Evolutionary conservation across 2,888 invertebrate genomes (phyloP).

Genomic region (Aphodius sticticus): DNA sequence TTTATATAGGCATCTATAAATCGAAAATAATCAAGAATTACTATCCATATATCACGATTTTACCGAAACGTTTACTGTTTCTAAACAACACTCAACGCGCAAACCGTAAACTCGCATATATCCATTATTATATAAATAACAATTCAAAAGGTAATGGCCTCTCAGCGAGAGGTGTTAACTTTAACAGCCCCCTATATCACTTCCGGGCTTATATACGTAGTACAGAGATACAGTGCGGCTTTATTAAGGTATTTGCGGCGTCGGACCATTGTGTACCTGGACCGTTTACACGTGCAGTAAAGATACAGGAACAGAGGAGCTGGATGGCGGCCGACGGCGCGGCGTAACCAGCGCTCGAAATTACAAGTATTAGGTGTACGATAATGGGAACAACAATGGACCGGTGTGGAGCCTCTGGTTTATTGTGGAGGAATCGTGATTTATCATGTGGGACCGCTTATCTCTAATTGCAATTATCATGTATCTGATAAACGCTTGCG

Average conservation of each 20-base stretch:
- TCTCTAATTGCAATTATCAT: conserved; percentile 4
- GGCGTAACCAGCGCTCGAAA: not conserved
- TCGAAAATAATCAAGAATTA: not conserved
- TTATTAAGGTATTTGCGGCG: not conserved
- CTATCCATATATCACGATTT: not conserved
- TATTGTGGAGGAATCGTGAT: not conserved
- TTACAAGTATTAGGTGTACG: not conserved
- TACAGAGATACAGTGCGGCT: not conserved
- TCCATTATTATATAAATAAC: not conserved
- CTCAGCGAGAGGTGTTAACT: not conserved
- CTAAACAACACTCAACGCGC: not conserved
- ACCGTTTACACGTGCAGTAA: conserved; percentile 4
- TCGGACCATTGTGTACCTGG: not conserved
- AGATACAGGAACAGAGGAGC: not conserved
- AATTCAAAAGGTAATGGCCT: not conserved
- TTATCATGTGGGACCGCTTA: conserved; percentile 4
- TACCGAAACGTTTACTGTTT: not conserved
- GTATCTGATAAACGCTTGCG: not conserved
- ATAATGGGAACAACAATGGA: conserved; percentile 4
- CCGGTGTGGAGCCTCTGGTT: not conserved
- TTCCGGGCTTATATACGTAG: not conserved
- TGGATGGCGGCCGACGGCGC: not conserved
- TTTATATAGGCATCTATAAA: not conserved
- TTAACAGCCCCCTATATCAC: not conserved
- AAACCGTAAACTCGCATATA: not conserved